phyloP scores from a whole-genome alignment of 1,140 invertebrate species.

The Ostrea edulis region DNA sequence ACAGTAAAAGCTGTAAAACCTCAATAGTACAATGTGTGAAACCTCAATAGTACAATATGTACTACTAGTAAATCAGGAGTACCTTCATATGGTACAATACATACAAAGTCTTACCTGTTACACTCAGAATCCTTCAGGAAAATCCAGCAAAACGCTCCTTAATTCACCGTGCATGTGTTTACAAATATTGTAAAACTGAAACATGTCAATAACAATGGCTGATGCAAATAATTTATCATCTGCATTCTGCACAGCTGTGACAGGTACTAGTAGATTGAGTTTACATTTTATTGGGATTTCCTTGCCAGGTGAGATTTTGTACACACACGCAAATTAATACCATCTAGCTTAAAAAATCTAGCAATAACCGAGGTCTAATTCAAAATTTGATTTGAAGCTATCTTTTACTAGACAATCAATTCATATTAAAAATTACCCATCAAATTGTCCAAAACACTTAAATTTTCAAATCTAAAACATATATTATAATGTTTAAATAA shows the following conservation, averaged over 20 bases:
- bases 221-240: conserved; percentile 22
- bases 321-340: neutral
- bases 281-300: conserved; percentile 34
- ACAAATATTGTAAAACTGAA: neutral
- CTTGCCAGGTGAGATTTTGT: neutral
- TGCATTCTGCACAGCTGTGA: conserved; percentile 8
- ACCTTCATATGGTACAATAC: too few species aligned
- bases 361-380: neutral
- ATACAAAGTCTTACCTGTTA: too few species aligned
- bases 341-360: neutral
- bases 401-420: neutral
- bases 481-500: too few species aligned
- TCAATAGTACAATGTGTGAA: too few species aligned
- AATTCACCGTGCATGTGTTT: neutral
- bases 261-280: conserved; percentile 7
- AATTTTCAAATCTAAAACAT: too few species aligned
- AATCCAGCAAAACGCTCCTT: neutral
- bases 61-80: too few species aligned
- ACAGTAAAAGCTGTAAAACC: too few species aligned
- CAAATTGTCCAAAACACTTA: too few species aligned
- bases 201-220: conserved; percentile 20
- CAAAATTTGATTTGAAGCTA: neutral
- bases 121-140: neutral
- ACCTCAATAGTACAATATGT: too few species aligned
- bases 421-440: neutral